These are phyloP conservation scores for Darevskia nairensis DNA, from an alignment of 2,797 vertebrate genomes.

Conservation along the genomic window DNA sequence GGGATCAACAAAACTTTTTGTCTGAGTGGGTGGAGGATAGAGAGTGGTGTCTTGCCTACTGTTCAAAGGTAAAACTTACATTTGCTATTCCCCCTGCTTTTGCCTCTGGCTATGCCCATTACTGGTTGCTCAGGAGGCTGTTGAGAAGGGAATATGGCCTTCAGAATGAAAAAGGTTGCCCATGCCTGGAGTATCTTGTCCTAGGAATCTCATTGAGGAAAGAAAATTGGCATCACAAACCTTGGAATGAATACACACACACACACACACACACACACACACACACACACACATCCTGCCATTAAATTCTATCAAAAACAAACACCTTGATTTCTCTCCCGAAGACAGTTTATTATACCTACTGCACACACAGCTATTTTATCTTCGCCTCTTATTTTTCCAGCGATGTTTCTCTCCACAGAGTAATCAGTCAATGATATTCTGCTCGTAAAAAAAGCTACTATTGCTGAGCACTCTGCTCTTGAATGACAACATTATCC, in stretches of 20 bases:
- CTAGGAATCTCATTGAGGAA: not conserved
- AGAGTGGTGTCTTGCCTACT: no score
- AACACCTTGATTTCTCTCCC: slow-evolving; percentile 7
- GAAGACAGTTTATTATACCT: not conserved
- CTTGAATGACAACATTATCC: slow-evolving; percentile 32
- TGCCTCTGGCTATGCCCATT: no score
- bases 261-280: not conserved
- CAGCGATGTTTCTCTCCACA: slow-evolving; percentile 23
- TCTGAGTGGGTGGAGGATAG: no score
- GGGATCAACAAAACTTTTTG: no score
- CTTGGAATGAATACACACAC: not conserved
- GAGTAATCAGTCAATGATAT: slow-evolving; percentile 24
- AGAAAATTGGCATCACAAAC: not conserved
- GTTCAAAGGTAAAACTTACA: no score
- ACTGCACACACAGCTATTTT: not conserved
- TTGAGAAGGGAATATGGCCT: no score
- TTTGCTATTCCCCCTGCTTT: no score
- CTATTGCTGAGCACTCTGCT: slow-evolving; percentile 18
- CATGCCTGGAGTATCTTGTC: no score
- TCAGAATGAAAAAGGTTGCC: no score
- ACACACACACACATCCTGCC: not conserved
- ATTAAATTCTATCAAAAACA: not conserved
- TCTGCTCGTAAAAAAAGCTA: slow-evolving; percentile 23
- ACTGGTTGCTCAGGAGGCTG: no score
- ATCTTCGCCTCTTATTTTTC: not conserved